Conservation (phyloP, 2,888 invertebrate genomes). For the Pterostichus madidus region DNA sequence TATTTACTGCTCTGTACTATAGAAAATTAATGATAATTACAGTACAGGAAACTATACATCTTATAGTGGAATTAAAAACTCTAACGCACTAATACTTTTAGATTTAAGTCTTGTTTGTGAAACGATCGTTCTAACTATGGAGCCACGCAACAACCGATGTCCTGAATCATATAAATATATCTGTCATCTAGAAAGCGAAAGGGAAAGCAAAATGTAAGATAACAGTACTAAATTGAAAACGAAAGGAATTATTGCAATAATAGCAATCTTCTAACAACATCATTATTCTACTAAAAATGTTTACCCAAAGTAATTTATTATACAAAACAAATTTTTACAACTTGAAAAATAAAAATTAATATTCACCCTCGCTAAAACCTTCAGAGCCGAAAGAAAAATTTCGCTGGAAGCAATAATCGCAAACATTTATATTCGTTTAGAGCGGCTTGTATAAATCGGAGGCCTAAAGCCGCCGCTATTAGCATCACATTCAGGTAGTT, state of each 20-base stretch:
- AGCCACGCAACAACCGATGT: too few species aligned
- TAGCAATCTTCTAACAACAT: neutral
- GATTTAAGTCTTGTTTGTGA: too few species aligned
- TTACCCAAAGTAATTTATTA: conserved; percentile 16
- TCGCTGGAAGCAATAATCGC: conserved; percentile 35
- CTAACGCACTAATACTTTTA: too few species aligned
- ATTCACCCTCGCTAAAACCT: neutral
- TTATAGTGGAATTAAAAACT: too few species aligned
- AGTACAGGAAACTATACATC: too few species aligned
- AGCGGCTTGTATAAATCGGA: conserved; percentile 24
- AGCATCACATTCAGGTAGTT: conserved; percentile 54
- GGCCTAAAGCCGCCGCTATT: conserved; percentile 26
- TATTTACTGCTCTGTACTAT: too few species aligned
- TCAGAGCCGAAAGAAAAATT: conserved; percentile 21
- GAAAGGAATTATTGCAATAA: conserved; percentile 18
- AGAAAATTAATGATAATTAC: too few species aligned
- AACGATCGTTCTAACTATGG: too few species aligned
- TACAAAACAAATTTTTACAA: conserved; percentile 14
- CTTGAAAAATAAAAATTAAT: neutral
- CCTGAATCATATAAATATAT: too few species aligned
- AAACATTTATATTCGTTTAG: conserved; percentile 22
- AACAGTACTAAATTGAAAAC: neutral
- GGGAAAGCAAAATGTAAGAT: neutral
- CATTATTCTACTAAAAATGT: neutral
- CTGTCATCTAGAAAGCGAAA: neutral